Evolutionary conservation across 1,140 invertebrate genomes (phyloP).

Genomic region (Aphis craccivora): DNA sequence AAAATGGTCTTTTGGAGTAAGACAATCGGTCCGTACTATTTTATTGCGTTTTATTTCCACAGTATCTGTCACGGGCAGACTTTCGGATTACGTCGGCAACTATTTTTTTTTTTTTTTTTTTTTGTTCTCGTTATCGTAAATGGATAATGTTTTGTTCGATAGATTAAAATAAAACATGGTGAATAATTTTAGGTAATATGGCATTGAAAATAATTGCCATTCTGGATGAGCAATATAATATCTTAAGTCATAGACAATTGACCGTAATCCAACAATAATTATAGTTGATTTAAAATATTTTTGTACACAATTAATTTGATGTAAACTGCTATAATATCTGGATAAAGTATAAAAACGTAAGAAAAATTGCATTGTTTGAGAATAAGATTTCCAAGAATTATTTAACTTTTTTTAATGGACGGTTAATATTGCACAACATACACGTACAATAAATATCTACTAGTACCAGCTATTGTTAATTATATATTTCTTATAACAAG

Average conservation of each 20-base stretch:
- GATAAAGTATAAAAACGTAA: not conserved
- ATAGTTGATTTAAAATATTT: not conserved
- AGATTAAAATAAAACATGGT: not conserved
- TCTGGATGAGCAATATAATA: not conserved
- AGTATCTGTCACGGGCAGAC: not conserved
- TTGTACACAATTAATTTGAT: not conserved
- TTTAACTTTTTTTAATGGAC: not conserved
- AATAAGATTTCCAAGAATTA: not conserved
- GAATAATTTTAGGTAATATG: not conserved
- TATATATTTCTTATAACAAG: not conserved
- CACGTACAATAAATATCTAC: not conserved
- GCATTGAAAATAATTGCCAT: not conserved
- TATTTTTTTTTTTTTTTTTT: slow-evolving; percentile 9
- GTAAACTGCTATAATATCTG: not conserved
- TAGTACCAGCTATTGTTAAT: not conserved
- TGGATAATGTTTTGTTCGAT: not conserved
- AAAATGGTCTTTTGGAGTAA: not conserved
- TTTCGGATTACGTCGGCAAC: not conserved
- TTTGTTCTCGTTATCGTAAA: not conserved
- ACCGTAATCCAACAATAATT: not conserved
- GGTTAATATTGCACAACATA: not conserved
- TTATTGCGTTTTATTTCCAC: slow-evolving; percentile 29
- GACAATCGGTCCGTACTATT: not conserved
- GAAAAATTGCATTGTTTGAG: not conserved
- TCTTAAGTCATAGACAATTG: not conserved